Evolutionary conservation across 2,888 invertebrate genomes (phyloP).

Genomic region (Chesias legatella): DNA sequence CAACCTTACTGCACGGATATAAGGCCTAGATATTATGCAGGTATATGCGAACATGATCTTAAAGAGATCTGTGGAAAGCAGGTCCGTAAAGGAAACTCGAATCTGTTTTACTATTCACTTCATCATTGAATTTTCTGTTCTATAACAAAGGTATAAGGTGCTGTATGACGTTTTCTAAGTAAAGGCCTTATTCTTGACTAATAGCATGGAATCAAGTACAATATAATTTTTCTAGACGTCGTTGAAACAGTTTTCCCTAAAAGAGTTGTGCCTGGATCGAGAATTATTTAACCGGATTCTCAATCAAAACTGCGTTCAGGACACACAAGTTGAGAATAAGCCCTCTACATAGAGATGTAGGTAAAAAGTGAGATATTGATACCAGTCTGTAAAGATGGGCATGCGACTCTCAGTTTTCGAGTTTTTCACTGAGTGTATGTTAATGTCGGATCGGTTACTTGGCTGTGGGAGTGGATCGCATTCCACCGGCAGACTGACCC

Average conservation of each 20-base stretch:
- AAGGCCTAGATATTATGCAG: slow-evolving; percentile 14
- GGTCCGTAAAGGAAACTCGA: slow-evolving; percentile 43
- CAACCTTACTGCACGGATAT: slow-evolving; percentile 13
- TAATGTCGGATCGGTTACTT: slow-evolving; percentile 32
- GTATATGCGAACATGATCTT: slow-evolving; percentile 18
- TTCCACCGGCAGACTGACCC: slow-evolving; percentile 18
- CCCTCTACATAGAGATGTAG: slow-evolving; percentile 21
- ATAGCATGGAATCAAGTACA: no score
- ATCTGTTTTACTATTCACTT: slow-evolving; percentile 39
- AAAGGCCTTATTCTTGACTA: background rate
- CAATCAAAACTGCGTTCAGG: no score
- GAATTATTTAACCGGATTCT: no score
- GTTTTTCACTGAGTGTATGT: slow-evolving; percentile 30
- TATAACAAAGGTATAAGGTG: slow-evolving; percentile 1
- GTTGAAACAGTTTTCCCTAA: no score
- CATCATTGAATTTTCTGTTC: slow-evolving; percentile 8
- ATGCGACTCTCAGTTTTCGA: slow-evolving; percentile 23
- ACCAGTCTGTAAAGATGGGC: slow-evolving; percentile 33
- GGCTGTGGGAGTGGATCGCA: slow-evolving; percentile 18
- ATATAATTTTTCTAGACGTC: no score
- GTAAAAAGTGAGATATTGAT: slow-evolving; percentile 39
- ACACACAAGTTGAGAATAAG: no score
- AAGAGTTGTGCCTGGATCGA: no score
- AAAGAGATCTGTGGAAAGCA: slow-evolving; percentile 33
- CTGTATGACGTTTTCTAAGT: slow-evolving; percentile 1